phyloP scores from a whole-genome alignment of 1,140 invertebrate species.

The Ceratosolen fusciceps region DNA sequence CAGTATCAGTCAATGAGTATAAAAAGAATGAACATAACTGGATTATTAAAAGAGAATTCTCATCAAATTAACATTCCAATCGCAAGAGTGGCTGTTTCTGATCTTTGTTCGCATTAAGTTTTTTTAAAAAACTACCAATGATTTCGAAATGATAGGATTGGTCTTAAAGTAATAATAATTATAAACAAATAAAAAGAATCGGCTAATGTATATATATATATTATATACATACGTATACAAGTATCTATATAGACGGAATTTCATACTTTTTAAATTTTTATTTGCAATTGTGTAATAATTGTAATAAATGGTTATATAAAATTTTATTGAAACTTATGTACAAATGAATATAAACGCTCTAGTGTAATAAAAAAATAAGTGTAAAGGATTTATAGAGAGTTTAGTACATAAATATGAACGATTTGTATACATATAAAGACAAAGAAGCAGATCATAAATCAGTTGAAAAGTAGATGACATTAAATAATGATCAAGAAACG shows the following conservation, averaged over 20 bases:
- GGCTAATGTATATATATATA: not conserved
- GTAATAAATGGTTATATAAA: not conserved
- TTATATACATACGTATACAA: no score
- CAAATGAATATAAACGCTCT: not conserved
- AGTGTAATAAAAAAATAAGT: not conserved
- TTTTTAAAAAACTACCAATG: not conserved
- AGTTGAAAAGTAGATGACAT: not conserved
- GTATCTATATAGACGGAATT: not conserved
- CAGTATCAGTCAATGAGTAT: no score
- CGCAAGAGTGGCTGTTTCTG: not conserved
- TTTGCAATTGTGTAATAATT: not conserved
- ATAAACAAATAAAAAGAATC: not conserved
- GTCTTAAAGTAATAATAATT: not conserved
- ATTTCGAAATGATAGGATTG: not conserved
- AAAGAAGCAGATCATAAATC: not conserved
- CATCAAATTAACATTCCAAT: slow-evolving; percentile 39
- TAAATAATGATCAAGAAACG: not conserved
- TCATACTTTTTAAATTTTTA: not conserved
- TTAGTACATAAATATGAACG: not conserved
- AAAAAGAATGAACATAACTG: not conserved
- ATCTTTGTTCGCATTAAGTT: not conserved
- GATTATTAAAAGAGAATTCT: slow-evolving; percentile 1
- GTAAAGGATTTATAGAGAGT: not conserved
- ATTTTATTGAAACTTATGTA: not conserved
- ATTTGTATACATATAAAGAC: not conserved